phyloP scores from a whole-genome alignment of 2,113 vertebrate species.

The Galeopterus variegatus region DNA sequence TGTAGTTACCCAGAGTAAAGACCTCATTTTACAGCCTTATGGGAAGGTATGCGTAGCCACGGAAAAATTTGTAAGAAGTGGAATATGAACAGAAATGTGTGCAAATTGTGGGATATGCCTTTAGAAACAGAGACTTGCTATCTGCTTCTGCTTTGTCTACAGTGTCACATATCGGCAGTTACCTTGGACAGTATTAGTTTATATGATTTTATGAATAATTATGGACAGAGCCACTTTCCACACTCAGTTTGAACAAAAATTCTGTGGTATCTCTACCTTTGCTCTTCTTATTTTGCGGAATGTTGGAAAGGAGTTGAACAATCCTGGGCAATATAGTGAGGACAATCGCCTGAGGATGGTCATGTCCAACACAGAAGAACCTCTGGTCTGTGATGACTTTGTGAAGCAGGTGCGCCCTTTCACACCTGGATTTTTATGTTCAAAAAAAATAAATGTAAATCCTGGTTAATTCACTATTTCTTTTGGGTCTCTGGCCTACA shows the following conservation, averaged over 20 bases:
- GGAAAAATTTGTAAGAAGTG: not conserved
- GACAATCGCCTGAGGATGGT: rapidly evolving
- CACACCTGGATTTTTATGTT: not conserved
- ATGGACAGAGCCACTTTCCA: not conserved
- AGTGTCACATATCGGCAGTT: not conserved
- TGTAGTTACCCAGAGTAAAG: not conserved
- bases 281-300: not conserved
- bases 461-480: not conserved
- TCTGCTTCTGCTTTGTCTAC: not conserved
- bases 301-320: not conserved
- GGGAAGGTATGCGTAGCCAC: rapidly evolving
- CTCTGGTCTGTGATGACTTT: too few relatives aligned
- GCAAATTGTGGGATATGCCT: not conserved
- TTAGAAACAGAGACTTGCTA: not conserved
- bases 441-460: not conserved
- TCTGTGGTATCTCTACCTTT: not conserved
- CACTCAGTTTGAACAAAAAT: not conserved
- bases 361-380: not conserved
- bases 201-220: not conserved
- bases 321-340: not conserved
- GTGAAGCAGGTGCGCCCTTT: not conserved
- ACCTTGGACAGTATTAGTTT: too few relatives aligned
- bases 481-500: not conserved
- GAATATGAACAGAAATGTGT: too few relatives aligned
- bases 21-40: not conserved